A percentile compares a stretch with the other conserved stretches of the same genome.
phyloP scores from a whole-genome alignment of 2,888 invertebrate genomes.

The Isotomurus palustris region DNA sequence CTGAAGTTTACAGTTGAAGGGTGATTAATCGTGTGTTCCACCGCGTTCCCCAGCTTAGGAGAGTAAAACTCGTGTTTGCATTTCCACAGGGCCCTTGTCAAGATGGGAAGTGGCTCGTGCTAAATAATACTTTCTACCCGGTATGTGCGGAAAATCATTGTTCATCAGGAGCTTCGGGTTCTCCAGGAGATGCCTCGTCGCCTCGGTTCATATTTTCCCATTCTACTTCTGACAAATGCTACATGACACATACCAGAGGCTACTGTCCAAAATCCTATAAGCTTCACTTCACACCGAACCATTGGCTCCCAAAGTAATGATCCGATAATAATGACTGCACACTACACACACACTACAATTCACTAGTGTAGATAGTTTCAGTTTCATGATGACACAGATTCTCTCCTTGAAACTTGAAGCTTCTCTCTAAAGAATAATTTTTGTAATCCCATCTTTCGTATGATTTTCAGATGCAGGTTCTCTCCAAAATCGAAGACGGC shows the following conservation, averaged over 20 bases:
- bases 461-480: slow-evolving; percentile 12
- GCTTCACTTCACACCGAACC: slow-evolving; percentile 22
- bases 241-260: slow-evolving; percentile 23
- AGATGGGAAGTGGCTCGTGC: slow-evolving; percentile 32
- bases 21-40: too few relatives aligned
- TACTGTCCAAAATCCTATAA: slow-evolving; percentile 28
- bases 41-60: too few relatives aligned
- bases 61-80: neutral
- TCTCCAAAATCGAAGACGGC: slow-evolving; percentile 5
- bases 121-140: slow-evolving; percentile 30
- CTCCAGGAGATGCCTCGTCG: slow-evolving; percentile 12
- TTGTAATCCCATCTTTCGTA: too few relatives aligned
- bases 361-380: neutral
- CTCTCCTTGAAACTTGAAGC: too few relatives aligned
- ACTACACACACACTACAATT: neutral
- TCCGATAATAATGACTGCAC: neutral
- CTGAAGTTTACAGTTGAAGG: too few relatives aligned
- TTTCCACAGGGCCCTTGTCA: slow-evolving; percentile 29
- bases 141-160: slow-evolving; percentile 29
- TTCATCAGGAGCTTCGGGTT: neutral
- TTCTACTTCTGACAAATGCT: slow-evolving; percentile 21
- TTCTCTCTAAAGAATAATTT: too few relatives aligned
- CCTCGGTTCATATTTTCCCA: slow-evolving; percentile 17
- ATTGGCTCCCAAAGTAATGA: slow-evolving; percentile 28
- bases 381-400: neutral